Base-by-base conservation (phyloP, 2,797 vertebrate species). In the Benthosema pterotum region DNA sequence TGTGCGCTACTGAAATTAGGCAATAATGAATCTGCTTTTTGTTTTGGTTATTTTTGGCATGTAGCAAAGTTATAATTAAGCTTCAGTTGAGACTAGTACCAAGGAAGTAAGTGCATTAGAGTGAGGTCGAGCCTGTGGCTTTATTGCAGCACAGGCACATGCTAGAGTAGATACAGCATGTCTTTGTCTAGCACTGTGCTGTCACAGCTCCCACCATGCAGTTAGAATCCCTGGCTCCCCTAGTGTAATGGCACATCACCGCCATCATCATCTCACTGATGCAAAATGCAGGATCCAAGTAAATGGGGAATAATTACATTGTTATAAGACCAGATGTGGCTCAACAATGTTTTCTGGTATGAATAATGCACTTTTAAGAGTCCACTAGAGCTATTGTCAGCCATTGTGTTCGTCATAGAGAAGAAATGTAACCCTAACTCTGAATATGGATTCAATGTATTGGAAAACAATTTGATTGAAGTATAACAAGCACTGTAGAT, bases 281-380 rank as follows among this genome's bases (percentile, higher is more conserved):
- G 67, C 78, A 85, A 64, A 79, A 77, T 65, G 51, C 63, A 69
- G 69, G 66, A 25, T 69, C 32, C 45, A 43, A 72, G 67, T 43
- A 63, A 83, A 76, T 70, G 63, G 45, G 68, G 3, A 75, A 84
- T 80, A 65, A 75, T 82, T 76, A 70, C 28, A 57, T 18, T 46
- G 60, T 78, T 77, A 63, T 63, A 51, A 77, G 85, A 72, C 65
- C 52, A 68, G 74, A 70, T 74, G 75, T 46, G 42, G 65, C 19
- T 57, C 51, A 57, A 55, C 57, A 52, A 56, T n/a, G 42, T 61
- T 77, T 78, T 70, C 19, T 38, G 45, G 13, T 50, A 60, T 77
- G 42, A 78, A 80, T 78, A 71, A 81, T 80, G 65, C 25, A 78
- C 16, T 61, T 71, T 69, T 22, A 53, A 25, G 32, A 68, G 66